Percentiles rank a stretch among this genome's conserved stretches.
Evolutionary conservation across 2,888 invertebrate genomes (phyloP).

Genomic region (Arctia plantaginis): DNA sequence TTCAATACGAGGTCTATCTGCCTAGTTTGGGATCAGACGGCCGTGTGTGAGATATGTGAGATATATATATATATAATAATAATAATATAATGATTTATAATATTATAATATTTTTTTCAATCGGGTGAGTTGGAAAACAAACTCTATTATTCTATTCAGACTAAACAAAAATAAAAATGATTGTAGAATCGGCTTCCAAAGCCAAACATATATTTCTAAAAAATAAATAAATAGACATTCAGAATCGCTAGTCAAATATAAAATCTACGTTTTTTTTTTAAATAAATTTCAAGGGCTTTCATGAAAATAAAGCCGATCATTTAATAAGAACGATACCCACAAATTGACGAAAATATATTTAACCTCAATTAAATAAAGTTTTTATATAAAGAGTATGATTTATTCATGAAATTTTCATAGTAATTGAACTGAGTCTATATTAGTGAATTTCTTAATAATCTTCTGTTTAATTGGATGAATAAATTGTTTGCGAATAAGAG

Average conservation of each 20-base stretch:
- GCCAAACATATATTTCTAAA: no score
- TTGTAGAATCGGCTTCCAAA: no score
- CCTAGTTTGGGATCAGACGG: no score
- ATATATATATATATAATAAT: no score
- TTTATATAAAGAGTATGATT: background rate
- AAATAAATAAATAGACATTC: background rate
- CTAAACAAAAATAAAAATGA: no score
- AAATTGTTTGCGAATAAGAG: constrained; percentile 29
- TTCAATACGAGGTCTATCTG: no score
- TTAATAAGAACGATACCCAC: background rate
- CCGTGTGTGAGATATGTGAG: no score
- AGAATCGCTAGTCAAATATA: background rate
- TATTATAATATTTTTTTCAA: no score
- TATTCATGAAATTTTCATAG: background rate
- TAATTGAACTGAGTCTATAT: background rate
- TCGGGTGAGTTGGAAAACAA: no score
- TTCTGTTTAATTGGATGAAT: constrained; percentile 26
- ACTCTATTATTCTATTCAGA: no score
- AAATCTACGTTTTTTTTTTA: background rate
- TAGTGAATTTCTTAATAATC: constrained; percentile 20
- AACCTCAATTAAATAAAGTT: background rate
- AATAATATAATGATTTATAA: no score
- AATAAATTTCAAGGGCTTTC: background rate
- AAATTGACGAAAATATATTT: background rate
- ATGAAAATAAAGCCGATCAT: background rate